Evolutionary conservation across 1,140 invertebrate genomes (phyloP).

Genomic region (Triops cancriformis): DNA sequence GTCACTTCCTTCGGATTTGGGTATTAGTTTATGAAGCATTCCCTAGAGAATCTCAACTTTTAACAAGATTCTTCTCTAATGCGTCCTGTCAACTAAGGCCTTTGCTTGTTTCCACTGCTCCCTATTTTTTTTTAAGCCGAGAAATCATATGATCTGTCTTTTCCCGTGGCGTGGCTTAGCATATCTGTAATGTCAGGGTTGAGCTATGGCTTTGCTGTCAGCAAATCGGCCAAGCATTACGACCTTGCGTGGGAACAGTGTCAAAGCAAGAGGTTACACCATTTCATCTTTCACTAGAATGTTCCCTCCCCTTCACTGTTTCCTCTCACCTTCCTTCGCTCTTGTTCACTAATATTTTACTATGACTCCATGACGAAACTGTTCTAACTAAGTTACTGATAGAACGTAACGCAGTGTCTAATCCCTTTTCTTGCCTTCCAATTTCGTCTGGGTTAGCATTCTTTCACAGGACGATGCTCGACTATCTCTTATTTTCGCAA

Average conservation of each 20-base stretch:
- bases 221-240: slow-evolving; percentile 1
- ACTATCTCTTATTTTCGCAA: background rate
- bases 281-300: background rate
- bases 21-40: too few relatives aligned
- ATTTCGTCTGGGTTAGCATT: background rate
- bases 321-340: background rate
- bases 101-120: too few relatives aligned
- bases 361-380: background rate
- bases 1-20: too few relatives aligned
- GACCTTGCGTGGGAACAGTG: background rate
- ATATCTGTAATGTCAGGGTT: background rate
- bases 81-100: too few relatives aligned
- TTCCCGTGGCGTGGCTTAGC: background rate
- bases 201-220: background rate
- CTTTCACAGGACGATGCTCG: background rate
- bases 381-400: too few relatives aligned
- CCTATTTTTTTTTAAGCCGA: background rate
- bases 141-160: background rate
- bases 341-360: background rate
- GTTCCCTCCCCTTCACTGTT: background rate
- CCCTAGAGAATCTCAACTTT: too few relatives aligned
- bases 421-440: too few relatives aligned
- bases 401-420: too few relatives aligned
- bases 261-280: background rate
- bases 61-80: too few relatives aligned